These are phyloP conservation scores for Drosophila falleni DNA, from an alignment of 2,888 invertebrate genomes.

Conservation along the genomic window DNA sequence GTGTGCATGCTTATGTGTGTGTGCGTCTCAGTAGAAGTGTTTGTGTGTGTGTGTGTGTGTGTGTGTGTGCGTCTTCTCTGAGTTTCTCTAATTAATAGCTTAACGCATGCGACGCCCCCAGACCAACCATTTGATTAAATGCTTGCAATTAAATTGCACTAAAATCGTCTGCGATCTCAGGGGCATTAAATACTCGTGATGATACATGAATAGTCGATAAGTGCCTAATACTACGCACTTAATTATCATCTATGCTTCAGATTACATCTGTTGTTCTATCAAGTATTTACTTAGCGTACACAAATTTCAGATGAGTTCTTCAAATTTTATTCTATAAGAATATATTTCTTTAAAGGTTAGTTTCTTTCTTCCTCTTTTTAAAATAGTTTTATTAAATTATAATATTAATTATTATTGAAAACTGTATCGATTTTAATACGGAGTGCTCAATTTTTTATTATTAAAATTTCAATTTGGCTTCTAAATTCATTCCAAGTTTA, in stretches of 20 bases:
- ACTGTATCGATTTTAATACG: too few relatives aligned
- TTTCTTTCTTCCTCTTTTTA: too few relatives aligned
- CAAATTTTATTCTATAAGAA: not conserved
- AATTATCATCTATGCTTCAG: not conserved
- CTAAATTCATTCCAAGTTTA: too few relatives aligned
- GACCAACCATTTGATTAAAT: slow-evolving; percentile 49
- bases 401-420: too few relatives aligned
- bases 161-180: slow-evolving; percentile 51
- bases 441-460: too few relatives aligned
- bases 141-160: slow-evolving; percentile 73
- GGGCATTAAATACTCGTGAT: slow-evolving; percentile 18
- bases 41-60: slow-evolving; percentile 18
- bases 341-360: too few relatives aligned
- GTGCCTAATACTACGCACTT: slow-evolving; percentile 6
- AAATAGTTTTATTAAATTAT: too few relatives aligned
- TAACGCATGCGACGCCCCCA: slow-evolving; percentile 39
- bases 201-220: slow-evolving; percentile 11
- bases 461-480: too few relatives aligned
- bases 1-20: slow-evolving; percentile 1
- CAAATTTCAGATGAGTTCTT: not conserved
- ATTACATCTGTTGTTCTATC: not conserved
- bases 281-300: not conserved
- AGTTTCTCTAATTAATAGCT: slow-evolving; percentile 71
- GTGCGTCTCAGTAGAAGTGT: not conserved
- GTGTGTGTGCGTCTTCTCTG: slow-evolving; percentile 22